Base-by-base conservation (phyloP, 2,797 vertebrate species). In the Parauchenoglanis ngamensis region DNA sequence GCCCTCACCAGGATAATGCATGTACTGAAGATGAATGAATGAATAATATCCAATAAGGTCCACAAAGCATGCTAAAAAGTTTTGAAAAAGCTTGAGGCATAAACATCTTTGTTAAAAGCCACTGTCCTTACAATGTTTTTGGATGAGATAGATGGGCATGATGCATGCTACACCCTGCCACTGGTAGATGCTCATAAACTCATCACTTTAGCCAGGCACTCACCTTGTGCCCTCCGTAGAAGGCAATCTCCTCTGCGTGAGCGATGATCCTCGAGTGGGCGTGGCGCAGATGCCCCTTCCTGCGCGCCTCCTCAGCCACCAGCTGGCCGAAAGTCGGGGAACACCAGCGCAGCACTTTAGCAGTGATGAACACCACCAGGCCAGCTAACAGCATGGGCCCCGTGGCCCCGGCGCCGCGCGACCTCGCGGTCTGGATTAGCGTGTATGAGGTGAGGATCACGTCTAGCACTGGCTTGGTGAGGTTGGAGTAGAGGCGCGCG, bases 191-290 rank as follows among this genome's bases (percentile, higher is more conserved):
- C 13, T 52, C 46, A n/a, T 59, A 46, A 81, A 44, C 31, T 7
- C 13, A n/a, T 15, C 57, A 81, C 59, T 63, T 21, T 46, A 25
- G 11, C 10, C 12, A 44, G 44, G n/a, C 28, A 46, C 90, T 93
- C 95, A 99, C 98, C 97, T 97, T 98, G 91, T 99, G 98, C 21
- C 98, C 98, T 89, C 97, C 93, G 93, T 99, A 99, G 93, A 99
- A 99, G n/a, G 98, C 98, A 1, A 99, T 99, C 88, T 99, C 98
- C 92, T 99, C 98, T 0, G 98, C 98, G 0, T 99, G 99, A 85
- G 98, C 97, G 31, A 99, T 99, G 90, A 99, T 98, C 88, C 98
- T 96, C 0, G 98, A 99, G 93, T 99, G 98, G 87, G 98, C 96
- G 28, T 98, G 99, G 65, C 98, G 97, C 92, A 99, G 94, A 86